These are phyloP conservation scores for Petaurus breviceps DNA, from an alignment of 2,113 vertebrate genomes.

Conservation along the genomic window DNA sequence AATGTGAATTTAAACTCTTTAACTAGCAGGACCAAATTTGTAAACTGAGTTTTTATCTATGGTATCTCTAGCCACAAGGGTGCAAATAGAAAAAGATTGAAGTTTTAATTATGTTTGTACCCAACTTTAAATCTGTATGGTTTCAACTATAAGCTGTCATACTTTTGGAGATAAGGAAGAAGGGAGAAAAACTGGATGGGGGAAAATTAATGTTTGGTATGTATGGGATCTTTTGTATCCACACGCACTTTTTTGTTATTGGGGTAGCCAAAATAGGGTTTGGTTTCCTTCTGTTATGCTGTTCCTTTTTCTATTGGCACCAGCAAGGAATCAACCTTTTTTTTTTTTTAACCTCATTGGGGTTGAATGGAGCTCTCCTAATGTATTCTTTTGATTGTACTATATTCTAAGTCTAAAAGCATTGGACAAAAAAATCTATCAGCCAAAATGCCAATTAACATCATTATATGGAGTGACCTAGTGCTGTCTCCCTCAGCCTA, in stretches of 20 bases:
- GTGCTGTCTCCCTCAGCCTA: slow-evolving; percentile 38
- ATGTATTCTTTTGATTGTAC: not conserved
- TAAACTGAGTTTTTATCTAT: slow-evolving; percentile 21
- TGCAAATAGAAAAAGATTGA: not conserved
- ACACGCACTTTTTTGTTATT: slow-evolving; percentile 11
- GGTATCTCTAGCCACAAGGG: not conserved
- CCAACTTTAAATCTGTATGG: slow-evolving; percentile 18
- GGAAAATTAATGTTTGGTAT: slow-evolving; percentile 54
- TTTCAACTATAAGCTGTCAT: slow-evolving; percentile 42
- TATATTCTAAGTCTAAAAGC: slow-evolving; percentile 19
- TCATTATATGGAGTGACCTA: slow-evolving; percentile 33
- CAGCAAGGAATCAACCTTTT: slow-evolving; percentile 8
- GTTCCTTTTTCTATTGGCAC: slow-evolving; percentile 45
- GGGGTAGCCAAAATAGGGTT: slow-evolving; percentile 31
- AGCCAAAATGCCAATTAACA: slow-evolving; percentile 26
- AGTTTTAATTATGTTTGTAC: slow-evolving; percentile 31
- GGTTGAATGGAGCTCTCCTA: not conserved
- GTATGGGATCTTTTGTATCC: slow-evolving; percentile 64
- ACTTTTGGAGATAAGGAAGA: slow-evolving; percentile 1
- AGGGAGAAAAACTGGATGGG: slow-evolving; percentile 28
- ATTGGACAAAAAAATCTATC: slow-evolving; percentile 16
- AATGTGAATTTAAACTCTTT: slow-evolving; percentile 36
- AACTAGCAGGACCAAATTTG: not conserved
- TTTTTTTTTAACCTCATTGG: not conserved
- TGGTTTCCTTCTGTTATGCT: slow-evolving; percentile 26